Percentiles rank a stretch among this genome's conserved stretches.
phyloP scores from a whole-genome alignment of 2,113 vertebrate species.

The Polypterus bichir region DNA sequence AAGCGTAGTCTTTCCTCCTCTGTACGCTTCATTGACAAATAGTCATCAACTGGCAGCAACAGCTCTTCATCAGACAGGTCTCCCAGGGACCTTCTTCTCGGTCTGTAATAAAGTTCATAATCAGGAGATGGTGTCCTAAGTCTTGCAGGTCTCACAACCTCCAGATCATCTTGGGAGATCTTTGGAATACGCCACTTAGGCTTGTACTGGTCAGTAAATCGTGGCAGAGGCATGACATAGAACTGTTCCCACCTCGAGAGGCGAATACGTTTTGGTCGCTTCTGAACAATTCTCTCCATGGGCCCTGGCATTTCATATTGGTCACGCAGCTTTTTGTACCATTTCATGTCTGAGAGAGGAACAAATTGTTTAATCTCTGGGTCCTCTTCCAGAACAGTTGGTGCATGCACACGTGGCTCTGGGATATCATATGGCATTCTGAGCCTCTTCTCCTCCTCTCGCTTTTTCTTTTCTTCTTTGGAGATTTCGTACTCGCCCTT shows the following conservation, averaged over 20 bases:
- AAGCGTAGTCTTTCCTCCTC: constrained; percentile 87
- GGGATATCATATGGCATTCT: constrained; percentile 90
- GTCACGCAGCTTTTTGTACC: constrained; percentile 93
- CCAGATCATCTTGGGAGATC: constrained; percentile 82
- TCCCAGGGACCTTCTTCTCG: constrained; percentile 76
- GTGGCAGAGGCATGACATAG: constrained; percentile 86
- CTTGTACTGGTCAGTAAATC: constrained; percentile 88
- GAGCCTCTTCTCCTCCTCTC: constrained; percentile 69
- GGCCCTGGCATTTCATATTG: constrained; percentile 94
- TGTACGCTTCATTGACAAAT: constrained; percentile 84
- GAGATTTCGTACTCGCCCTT: constrained; percentile 74
- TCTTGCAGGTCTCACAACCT: constrained; percentile 87
- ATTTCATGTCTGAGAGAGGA: constrained; percentile 94
- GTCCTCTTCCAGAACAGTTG: constrained; percentile 67
- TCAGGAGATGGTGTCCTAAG: constrained; percentile 71
- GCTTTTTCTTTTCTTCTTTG: constrained; percentile 69
- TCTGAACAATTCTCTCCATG: constrained; percentile 74
- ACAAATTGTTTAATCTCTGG: constrained; percentile 81
- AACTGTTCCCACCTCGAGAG: constrained; percentile 96
- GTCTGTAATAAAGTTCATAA: constrained; percentile 67
- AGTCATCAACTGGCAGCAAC: constrained; percentile 83
- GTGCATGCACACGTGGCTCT: constrained; percentile 56
- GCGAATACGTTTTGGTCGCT: constrained; percentile 86
- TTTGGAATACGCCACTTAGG: constrained; percentile 78
- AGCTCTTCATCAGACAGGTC: constrained; percentile 89